phyloP scores from a whole-genome alignment of 1,140 invertebrate genomes.

The Anastatus disparis region DNA sequence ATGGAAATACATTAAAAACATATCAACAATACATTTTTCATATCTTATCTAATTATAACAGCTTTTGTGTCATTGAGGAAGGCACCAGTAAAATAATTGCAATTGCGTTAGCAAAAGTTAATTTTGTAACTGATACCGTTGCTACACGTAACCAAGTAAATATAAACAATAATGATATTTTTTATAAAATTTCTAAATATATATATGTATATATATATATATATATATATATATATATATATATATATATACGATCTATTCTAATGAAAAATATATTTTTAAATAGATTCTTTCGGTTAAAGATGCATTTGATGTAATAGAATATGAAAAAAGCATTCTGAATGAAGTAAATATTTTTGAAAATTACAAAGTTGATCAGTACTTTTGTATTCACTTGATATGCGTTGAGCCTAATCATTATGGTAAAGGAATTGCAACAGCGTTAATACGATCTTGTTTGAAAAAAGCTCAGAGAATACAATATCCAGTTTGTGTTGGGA shows the following conservation, averaged over 20 bases:
- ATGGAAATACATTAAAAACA: constrained; percentile 23
- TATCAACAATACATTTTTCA: constrained; percentile 21
- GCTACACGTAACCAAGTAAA: no score
- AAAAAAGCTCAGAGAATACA: neutral
- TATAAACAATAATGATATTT: neutral
- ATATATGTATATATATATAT: no score
- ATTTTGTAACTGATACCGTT: neutral
- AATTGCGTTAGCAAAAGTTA: constrained; percentile 28
- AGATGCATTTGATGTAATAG: neutral
- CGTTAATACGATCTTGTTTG: constrained; percentile 42
- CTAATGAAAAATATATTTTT: neutral
- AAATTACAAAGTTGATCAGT: constrained; percentile 4
- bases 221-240: no score
- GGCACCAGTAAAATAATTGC: constrained; percentile 41
- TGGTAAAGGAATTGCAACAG: constrained; percentile 40
- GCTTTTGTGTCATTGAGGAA: constrained; percentile 45
- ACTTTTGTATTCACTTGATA: constrained; percentile 37
- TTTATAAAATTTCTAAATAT: no score
- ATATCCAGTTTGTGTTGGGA: constrained; percentile 30
- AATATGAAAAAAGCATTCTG: neutral
- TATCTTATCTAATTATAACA: neutral
- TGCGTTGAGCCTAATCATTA: constrained; percentile 36
- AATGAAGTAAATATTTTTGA: constrained; percentile 2
- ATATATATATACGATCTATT: neutral
- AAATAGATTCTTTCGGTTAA: no score